These are phyloP conservation scores for Drosophila suboccidentalis DNA, from an alignment of 2,888 invertebrate genomes.

Conservation along the genomic window DNA sequence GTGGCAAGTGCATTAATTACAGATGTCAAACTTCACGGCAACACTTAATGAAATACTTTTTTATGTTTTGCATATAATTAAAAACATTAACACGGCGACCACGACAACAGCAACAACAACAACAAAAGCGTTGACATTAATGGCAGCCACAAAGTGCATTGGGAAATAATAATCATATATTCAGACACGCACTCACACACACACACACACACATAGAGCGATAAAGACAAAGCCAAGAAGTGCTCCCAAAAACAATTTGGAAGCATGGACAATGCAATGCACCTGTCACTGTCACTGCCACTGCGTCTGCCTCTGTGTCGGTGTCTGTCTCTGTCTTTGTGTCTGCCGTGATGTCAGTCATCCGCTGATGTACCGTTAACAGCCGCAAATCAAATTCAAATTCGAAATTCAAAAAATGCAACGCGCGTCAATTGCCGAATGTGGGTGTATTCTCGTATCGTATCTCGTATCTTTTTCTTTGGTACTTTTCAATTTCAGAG, in stretches of 20 bases:
- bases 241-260: conserved; percentile 10
- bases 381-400: conserved; percentile 2
- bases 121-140: conserved; percentile 67
- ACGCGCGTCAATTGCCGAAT: not conserved
- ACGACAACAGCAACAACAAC: conserved; percentile 28
- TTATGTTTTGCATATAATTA: conserved; percentile 69
- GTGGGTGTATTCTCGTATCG: not conserved
- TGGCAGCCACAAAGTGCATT: conserved; percentile 70
- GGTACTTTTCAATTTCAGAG: not conserved
- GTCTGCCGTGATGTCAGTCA: conserved; percentile 43
- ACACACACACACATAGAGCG: conserved; percentile 22
- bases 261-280: conserved; percentile 40
- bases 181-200: conserved; percentile 31
- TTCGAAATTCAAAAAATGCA: conserved; percentile 6
- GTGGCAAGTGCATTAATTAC: conserved; percentile 62
- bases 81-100: conserved; percentile 62
- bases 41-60: conserved; percentile 70
- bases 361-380: conserved; percentile 36
- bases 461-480: not conserved
- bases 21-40: conserved; percentile 75
- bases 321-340: conserved; percentile 1
- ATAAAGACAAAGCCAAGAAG: conserved; percentile 26
- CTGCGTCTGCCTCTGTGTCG: conserved; percentile 2
- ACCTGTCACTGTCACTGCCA: conserved; percentile 48
- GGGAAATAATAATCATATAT: conserved; percentile 35